Conservation (phyloP, 2,113 vertebrate species). For the Chitala chitala region DNA sequence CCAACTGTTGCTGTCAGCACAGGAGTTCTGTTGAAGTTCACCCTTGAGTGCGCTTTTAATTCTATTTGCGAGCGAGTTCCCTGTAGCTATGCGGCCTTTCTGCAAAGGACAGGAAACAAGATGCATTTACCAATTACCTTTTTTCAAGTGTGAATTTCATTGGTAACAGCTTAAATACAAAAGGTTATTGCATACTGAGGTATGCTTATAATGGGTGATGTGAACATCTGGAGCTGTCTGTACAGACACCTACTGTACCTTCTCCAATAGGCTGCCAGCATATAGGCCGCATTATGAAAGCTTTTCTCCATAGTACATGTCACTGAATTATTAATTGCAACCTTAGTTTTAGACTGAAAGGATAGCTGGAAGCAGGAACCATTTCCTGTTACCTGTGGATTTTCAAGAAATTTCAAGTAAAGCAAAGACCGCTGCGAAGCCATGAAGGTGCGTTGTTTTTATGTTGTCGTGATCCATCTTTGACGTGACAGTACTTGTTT, state of each 20-base stretch:
- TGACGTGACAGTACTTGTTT: too few species aligned
- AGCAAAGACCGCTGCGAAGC: neutral
- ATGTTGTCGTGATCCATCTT: too few species aligned
- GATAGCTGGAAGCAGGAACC: neutral
- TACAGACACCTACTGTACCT: neutral
- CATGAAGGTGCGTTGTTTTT: neutral
- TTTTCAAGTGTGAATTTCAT: too few species aligned
- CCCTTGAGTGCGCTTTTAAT: neutral
- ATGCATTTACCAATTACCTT: too few species aligned
- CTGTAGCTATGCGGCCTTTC: neutral
- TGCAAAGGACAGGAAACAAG: neutral
- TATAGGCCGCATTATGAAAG: too few species aligned
- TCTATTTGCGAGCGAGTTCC: neutral
- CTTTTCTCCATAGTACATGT: neutral
- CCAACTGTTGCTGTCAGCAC: neutral
- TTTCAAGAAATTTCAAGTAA: neutral
- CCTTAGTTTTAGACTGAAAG: neutral
- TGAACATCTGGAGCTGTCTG: too few species aligned
- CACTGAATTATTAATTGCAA: neutral
- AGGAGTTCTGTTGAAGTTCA: too few species aligned
- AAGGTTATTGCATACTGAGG: too few species aligned
- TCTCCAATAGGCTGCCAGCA: neutral
- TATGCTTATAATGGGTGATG: neutral
- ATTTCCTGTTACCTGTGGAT: neutral
- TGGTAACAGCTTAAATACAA: too few species aligned